These are phyloP conservation scores for Pseudomyrmex cubaensis DNA, from an alignment of 1,140 invertebrate genomes.

Conservation along the genomic window DNA sequence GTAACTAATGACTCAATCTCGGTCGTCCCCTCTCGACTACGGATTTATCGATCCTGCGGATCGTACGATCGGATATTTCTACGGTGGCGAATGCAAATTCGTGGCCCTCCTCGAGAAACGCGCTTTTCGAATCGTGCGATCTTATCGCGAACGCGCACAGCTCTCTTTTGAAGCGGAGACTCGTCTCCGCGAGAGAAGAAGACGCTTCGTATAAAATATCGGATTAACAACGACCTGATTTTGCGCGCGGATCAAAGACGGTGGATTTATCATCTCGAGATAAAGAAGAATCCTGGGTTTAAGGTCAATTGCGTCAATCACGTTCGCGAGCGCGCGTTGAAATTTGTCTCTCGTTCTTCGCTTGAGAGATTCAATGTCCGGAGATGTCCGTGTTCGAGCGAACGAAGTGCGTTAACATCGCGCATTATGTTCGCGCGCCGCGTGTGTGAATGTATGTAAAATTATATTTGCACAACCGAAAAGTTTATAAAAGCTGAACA, in stretches of 20 bases:
- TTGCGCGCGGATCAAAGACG: neutral
- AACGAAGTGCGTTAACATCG: neutral
- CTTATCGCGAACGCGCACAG: constrained; percentile 27
- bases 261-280: neutral
- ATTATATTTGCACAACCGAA: neutral
- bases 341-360: too few species aligned
- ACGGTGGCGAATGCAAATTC: constrained; percentile 3
- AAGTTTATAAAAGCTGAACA: neutral
- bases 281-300: neutral
- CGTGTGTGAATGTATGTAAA: neutral
- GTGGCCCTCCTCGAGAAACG: neutral
- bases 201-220: constrained; percentile 13
- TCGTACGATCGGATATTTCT: constrained; percentile 40
- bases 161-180: constrained; percentile 18
- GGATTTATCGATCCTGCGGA: constrained; percentile 49
- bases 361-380: neutral
- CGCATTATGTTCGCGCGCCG: too few species aligned
- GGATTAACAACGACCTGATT: neutral
- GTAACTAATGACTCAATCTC: constrained; percentile 64
- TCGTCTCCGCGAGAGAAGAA: neutral
- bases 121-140: constrained; percentile 12
- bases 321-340: too few species aligned
- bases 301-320: neutral
- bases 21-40: neutral
- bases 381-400: neutral